These are phyloP conservation scores for Tapirus indicus DNA, from an alignment of 2,797 vertebrate genomes.

Conservation along the genomic window DNA sequence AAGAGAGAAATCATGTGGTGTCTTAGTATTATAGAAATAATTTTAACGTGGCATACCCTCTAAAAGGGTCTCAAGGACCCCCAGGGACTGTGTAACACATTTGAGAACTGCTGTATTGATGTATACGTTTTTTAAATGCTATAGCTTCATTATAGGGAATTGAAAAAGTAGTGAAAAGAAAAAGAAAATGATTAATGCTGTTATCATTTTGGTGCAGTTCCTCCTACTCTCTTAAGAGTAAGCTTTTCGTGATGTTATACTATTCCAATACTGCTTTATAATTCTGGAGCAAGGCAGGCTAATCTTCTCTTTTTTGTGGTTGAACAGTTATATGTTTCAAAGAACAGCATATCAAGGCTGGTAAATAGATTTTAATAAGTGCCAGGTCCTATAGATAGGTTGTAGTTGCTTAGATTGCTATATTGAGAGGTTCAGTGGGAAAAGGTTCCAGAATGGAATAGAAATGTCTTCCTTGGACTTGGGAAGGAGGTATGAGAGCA, in stretches of 20 bases:
- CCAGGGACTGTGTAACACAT: not conserved
- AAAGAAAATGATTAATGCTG: not conserved
- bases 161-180: not conserved
- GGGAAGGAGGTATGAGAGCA: not conserved
- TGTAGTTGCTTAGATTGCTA: not conserved
- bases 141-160: not conserved
- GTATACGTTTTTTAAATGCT: not conserved
- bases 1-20: not conserved
- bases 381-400: not conserved
- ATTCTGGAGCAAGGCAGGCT: not conserved
- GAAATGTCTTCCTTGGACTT: not conserved
- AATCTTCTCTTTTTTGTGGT: not conserved
- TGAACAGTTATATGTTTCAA: not conserved
- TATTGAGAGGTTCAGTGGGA: not conserved
- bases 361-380: not conserved
- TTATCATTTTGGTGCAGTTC: not conserved
- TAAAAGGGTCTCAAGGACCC: not conserved
- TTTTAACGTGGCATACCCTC: not conserved
- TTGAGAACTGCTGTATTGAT: not conserved
- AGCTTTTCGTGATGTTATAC: not conserved
- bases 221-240: not conserved
- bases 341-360: not conserved
- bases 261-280: not conserved
- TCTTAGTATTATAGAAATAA: not conserved
- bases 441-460: not conserved